Evolutionary conservation across 2,888 invertebrate species (phyloP), one percentile per base, ranked within the genome.

Genomic region (Campopleginae sp.): DNA sequence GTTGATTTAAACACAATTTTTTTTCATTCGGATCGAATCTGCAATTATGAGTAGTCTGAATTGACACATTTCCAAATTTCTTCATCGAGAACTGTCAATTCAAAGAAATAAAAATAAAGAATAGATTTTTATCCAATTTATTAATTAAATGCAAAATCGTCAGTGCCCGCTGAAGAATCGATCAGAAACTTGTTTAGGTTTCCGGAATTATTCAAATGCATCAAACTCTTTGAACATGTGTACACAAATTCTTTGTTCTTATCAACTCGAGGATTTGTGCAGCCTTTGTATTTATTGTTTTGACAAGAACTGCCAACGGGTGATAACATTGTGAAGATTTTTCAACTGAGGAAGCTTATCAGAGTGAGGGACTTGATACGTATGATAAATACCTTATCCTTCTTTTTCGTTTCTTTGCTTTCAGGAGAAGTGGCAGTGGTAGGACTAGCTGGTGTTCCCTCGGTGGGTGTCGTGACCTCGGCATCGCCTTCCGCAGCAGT

Each of bases 401-500:
- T 93, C 89, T 93, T 93, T 91, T 93, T 93, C 80, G 91, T 87
- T 87, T 93, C 93, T 90, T 93, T 93, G 87, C 88, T 92, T n/a
- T 93, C 93, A 81, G 93, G 93, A 63, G 93, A 91, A 58, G 92
- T 91, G 85, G 90, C 91, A 83, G 90, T 86, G 68, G 90, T 91
- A 61, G 93, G 91, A 88, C 90, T 91, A 63, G 92, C 90, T 71
- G 92, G 90, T 86, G 90, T 90, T 44, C 87, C 90, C 85, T 93
- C 93, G 86, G 92, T 93, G 78, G 93, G 93, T 87, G 93, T 93
- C 82, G 93, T 93, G 88, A 90, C 92, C 89, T 93, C 92, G 51
- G 88, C 92, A 63, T 89, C 90, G 85, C 87, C 90, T 89, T 92
- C 93, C 86, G 90, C 87, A 51, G 91, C 88, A 83, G 91, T 88